These are phyloP conservation scores for Channa striata DNA, from an alignment of 2,797 vertebrate genomes.

Conservation along the genomic window DNA sequence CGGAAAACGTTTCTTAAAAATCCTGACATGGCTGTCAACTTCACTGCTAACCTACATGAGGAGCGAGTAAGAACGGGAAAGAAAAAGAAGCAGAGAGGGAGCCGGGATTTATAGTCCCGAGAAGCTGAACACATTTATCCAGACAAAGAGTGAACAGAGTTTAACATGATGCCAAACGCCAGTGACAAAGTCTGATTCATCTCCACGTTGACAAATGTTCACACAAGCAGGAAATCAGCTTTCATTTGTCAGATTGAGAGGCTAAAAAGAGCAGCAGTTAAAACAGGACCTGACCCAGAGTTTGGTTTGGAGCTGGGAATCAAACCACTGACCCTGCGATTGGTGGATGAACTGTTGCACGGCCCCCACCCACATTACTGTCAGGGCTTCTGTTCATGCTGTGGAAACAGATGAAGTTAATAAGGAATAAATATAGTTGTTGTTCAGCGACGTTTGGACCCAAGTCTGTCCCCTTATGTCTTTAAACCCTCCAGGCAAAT, in stretches of 20 bases:
- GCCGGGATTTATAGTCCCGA: neutral
- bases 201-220: constrained; percentile 9
- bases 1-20: constrained; percentile 19
- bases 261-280: constrained; percentile 37
- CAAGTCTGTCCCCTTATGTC: no score
- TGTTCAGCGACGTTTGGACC: no score
- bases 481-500: no score
- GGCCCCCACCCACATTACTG: no score
- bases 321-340: neutral
- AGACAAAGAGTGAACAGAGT: neutral
- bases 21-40: constrained; percentile 45
- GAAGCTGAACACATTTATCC: neutral
- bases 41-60: constrained; percentile 32
- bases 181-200: constrained; percentile 16
- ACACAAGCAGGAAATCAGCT: constrained; percentile 9
- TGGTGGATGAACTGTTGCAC: no score
- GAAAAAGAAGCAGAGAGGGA: constrained; percentile 4
- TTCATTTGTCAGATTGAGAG: constrained; percentile 20
- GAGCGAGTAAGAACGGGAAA: neutral
- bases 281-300: neutral
- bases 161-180: neutral
- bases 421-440: no score
- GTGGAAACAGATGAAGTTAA: no score
- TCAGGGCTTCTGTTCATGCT: no score
- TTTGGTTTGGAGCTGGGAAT: no score